A percentile compares a stretch with the other conserved stretches of the same genome.
phyloP scores from a whole-genome alignment of 2,888 invertebrate genomes.

The Drosophila sordidula region DNA sequence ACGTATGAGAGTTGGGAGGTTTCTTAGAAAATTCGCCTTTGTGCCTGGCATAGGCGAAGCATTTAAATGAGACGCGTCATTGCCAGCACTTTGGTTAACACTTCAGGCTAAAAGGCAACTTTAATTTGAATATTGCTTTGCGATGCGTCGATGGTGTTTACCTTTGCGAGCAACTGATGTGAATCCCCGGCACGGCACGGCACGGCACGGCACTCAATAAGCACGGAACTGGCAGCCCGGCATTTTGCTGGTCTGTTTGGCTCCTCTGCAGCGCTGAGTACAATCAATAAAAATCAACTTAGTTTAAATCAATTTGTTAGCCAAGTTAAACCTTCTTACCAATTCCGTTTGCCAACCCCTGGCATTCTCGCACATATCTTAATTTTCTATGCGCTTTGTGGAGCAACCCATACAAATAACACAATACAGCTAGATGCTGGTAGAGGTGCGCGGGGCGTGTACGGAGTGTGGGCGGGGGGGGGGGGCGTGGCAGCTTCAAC shows the following conservation, averaged over 20 bases:
- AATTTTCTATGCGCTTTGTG: conserved; percentile 36
- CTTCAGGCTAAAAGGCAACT: conserved; percentile 46
- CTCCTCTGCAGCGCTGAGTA: conserved; percentile 27
- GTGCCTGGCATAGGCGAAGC: conserved; percentile 7
- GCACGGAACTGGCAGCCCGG: background rate
- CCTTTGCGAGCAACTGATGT: conserved; percentile 28
- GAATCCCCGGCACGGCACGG: background rate
- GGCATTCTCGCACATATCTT: conserved; percentile 21
- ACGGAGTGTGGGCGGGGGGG: background rate
- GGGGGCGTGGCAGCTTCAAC: background rate
- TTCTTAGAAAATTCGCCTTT: background rate
- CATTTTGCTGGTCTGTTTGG: conserved; percentile 8
- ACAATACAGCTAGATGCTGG: conserved; percentile 5
- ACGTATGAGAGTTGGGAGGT: conserved; percentile 3
- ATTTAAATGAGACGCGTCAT: conserved; percentile 58
- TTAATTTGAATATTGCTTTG: conserved; percentile 62
- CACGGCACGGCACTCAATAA: too few species aligned
- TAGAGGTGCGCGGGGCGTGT: background rate
- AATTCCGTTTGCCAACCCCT: conserved; percentile 23
- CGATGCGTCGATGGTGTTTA: conserved; percentile 23
- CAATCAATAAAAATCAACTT: conserved; percentile 75
- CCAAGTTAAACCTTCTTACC: conserved; percentile 18
- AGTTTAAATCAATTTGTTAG: conserved; percentile 66
- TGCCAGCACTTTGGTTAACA: conserved; percentile 38
- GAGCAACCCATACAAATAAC: conserved; percentile 21